Evolutionary conservation across 2,888 invertebrate genomes (phyloP).

Genomic region (Campoplex capitator): DNA sequence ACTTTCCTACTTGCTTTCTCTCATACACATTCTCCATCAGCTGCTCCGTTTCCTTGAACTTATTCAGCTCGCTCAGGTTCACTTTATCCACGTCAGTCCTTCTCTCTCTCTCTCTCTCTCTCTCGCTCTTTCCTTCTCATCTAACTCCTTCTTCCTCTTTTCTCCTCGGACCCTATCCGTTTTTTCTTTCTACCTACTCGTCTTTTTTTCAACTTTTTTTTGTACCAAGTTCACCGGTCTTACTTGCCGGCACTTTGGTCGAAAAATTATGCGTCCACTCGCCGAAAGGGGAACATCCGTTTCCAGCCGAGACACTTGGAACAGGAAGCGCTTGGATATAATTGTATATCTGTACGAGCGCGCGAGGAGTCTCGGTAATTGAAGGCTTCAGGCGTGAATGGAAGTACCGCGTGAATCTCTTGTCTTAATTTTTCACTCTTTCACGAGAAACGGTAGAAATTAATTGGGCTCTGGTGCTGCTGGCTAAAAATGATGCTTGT

Average conservation of each 20-base stretch:
- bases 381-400: constrained; percentile 79
- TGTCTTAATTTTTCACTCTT: constrained; percentile 63
- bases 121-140: constrained; percentile 26
- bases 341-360: constrained; percentile 5
- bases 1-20: constrained; percentile 56
- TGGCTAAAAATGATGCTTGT: constrained; percentile 51
- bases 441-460: constrained; percentile 72
- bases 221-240: constrained; percentile 59
- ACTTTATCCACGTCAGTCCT: constrained; percentile 47
- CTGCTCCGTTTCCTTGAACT: constrained; percentile 49
- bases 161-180: constrained; percentile 3
- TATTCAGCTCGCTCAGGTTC: constrained; percentile 52
- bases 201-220: constrained; percentile 20
- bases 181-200: constrained; percentile 30
- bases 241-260: constrained; percentile 71
- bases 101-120: constrained; percentile 18
- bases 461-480: constrained; percentile 75
- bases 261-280: constrained; percentile 79
- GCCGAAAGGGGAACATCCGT: constrained; percentile 79
- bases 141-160: neutral
- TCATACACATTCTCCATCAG: constrained; percentile 57
- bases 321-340: constrained; percentile 10
- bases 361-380: constrained; percentile 71
- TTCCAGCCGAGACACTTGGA: constrained; percentile 65
- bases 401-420: constrained; percentile 77